A percentile compares a stretch with the other conserved stretches of the same genome.
Evolutionary conservation across 2,113 vertebrate genomes (phyloP).

Genomic region (Brienomyrus brachyistius): DNA sequence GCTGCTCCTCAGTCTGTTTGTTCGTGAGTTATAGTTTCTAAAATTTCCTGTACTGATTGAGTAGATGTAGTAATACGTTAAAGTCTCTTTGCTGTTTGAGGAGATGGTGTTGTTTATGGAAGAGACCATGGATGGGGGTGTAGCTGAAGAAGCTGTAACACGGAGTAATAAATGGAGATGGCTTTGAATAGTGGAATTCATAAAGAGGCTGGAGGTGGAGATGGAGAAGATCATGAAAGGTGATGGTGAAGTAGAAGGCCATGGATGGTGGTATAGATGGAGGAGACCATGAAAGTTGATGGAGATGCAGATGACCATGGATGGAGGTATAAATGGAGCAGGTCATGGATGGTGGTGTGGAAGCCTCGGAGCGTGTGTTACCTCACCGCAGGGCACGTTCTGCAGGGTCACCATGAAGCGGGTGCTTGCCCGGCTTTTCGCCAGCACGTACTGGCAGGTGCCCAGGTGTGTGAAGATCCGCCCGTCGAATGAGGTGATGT

Average conservation of each 20-base stretch:
- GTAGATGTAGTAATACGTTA: neutral
- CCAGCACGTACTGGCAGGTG: constrained; percentile 85
- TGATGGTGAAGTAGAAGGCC: neutral
- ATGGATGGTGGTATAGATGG: neutral
- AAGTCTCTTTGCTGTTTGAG: neutral
- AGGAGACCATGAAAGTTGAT: neutral
- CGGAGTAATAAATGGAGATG: neutral
- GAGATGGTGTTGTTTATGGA: neutral
- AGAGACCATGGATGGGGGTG: neutral
- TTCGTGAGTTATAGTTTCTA: neutral
- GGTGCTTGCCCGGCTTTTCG: constrained; percentile 80
- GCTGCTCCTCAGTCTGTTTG: too few relatives aligned
- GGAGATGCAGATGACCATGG: neutral
- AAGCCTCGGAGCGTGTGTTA: constrained; percentile 44
- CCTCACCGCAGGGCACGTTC: constrained; percentile 83
- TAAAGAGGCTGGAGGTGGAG: neutral
- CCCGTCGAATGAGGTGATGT: constrained; percentile 91
- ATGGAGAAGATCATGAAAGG: neutral
- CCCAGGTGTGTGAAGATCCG: constrained; percentile 89
- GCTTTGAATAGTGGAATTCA: neutral
- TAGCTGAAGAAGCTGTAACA: neutral
- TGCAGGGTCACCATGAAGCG: constrained; percentile 85
- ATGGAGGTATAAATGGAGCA: neutral
- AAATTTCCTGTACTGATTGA: neutral
- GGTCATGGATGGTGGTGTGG: neutral